Evolutionary conservation across 2,113 vertebrate genomes (phyloP), one percentile per base, ranked within the genome.

Genomic region (Patagioenas fasciata): DNA sequence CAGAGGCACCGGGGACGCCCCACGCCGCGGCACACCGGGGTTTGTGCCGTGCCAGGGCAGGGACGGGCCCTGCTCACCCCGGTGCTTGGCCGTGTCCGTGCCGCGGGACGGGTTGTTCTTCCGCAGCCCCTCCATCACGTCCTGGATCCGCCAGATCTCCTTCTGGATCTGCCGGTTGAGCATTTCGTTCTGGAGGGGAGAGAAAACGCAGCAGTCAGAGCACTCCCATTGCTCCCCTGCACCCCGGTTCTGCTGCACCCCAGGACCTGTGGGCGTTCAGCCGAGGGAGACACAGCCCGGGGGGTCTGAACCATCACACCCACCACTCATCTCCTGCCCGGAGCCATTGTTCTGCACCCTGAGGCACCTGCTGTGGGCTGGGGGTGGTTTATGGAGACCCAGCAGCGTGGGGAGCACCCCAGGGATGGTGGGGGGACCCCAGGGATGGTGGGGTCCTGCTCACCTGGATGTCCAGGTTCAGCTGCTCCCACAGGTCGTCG

Each of bases 91-190:
- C 0, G 99, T 99, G 95, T 99, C 99, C 0, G 99, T 99, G 88
- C 99, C 99, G 17, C 99, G 98, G 75, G 99, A 99, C 0, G 98
- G 98, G 89, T 99, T 99, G 86, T 98, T 99, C 97, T 99, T 99
- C 96, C 99, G 98, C 81, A 99, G 98, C 73, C 99, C 99, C 94
- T 99, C 99, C 97, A 99, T 98, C 54, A 99, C 99, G 4, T 99
- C 99, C 96, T 99, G 99, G 92, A 99, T 99, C 91, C 99, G 98
- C 99, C 99, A 99, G 96, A 99, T 99, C 97, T 99, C 99, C 97
- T 99, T 99, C 97, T 99, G 99, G 95, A 99, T 98, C 96, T 99
- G 99, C 95, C 98, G 90, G 86, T 98, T 99, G 21, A 99, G 98
- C 91, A 98, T 80, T 90, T 99, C 99, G 3, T 98, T 99, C 99